A percentile compares a stretch with the other conserved stretches of the same genome.
These are phyloP conservation scores for Drosophila kepulauana DNA, from an alignment of 1,140 invertebrate genomes.

Conservation along the genomic window DNA sequence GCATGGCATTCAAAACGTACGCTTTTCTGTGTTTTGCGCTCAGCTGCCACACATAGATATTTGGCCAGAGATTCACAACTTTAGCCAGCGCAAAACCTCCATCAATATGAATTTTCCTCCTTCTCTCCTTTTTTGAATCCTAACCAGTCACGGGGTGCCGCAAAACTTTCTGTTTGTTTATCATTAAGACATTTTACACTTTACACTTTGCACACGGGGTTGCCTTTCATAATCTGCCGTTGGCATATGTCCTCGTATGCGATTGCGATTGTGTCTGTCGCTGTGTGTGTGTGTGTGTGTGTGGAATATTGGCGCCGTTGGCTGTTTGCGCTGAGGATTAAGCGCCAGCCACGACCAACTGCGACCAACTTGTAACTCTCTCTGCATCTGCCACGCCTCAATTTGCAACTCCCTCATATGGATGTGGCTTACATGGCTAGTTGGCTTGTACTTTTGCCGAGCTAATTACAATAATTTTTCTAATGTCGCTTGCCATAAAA, in stretches of 20 bases:
- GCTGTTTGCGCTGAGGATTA: slow-evolving; percentile 78
- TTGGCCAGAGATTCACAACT: slow-evolving; percentile 53
- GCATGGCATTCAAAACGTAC: slow-evolving; percentile 43
- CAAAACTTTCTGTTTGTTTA: slow-evolving; percentile 82
- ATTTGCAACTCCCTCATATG: slow-evolving; percentile 15
- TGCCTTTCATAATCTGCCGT: slow-evolving; percentile 74
- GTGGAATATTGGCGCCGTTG: slow-evolving; percentile 77
- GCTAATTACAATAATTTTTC: slow-evolving; percentile 80
- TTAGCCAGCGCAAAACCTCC: slow-evolving; percentile 31
- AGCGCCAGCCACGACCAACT: slow-evolving; percentile 64
- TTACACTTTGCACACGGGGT: slow-evolving; percentile 63
- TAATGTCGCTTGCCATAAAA: slow-evolving; percentile 75
- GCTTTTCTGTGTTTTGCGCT: slow-evolving; percentile 25
- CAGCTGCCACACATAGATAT: slow-evolving; percentile 40
- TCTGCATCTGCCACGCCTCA: background rate
- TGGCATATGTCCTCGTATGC: slow-evolving; percentile 58
- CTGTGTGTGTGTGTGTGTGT: slow-evolving; percentile 27
- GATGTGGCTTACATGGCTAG: slow-evolving; percentile 37
- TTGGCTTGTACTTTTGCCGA: slow-evolving; percentile 33
- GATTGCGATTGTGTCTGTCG: slow-evolving; percentile 4
- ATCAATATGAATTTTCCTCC: slow-evolving; percentile 46
- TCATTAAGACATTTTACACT: slow-evolving; percentile 82
- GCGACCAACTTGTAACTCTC: slow-evolving; percentile 58
- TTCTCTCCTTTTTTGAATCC: slow-evolving; percentile 39
- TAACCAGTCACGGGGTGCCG: slow-evolving; percentile 57